Evolutionary conservation across 2,113 vertebrate genomes (phyloP).

Genomic region (Gallinago media): DNA sequence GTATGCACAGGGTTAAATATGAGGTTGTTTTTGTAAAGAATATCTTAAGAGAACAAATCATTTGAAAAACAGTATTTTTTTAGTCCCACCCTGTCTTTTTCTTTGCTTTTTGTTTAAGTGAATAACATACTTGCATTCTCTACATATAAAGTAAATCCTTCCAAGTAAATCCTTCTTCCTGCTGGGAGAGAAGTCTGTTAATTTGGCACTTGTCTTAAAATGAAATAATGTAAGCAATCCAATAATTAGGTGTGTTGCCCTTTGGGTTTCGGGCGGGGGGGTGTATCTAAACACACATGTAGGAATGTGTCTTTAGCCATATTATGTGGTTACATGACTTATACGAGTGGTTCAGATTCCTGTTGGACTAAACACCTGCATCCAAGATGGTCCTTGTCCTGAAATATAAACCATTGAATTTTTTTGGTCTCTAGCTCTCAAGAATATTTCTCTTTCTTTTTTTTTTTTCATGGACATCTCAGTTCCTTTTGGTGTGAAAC

Average conservation of each 20-base stretch:
- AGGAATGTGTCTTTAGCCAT: not conserved
- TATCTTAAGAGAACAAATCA: not conserved
- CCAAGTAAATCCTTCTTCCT: constrained; percentile 5
- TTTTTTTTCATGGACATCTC: not conserved
- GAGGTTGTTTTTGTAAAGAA: not conserved
- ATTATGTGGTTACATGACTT: not conserved
- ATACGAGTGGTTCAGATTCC: not conserved
- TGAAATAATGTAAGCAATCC: not conserved
- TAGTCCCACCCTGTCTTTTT: not conserved
- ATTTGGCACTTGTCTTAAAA: not conserved
- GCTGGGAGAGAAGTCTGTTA: constrained; percentile 6
- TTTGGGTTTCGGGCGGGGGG: not conserved
- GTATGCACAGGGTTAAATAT: not conserved
- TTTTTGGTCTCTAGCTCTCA: not conserved
- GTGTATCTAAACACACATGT: not conserved
- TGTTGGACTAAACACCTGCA: not conserved
- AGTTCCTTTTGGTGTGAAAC: not conserved
- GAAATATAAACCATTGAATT: not conserved
- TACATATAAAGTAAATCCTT: not conserved
- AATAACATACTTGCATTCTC: not conserved
- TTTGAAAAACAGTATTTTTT: not conserved
- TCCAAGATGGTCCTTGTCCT: not conserved
- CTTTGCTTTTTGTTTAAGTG: not conserved
- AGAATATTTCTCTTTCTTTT: not conserved
- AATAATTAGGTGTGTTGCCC: not conserved